Evolutionary conservation across 2,888 invertebrate genomes (phyloP).

Genomic region (Hydroisotoma schaefferi): DNA sequence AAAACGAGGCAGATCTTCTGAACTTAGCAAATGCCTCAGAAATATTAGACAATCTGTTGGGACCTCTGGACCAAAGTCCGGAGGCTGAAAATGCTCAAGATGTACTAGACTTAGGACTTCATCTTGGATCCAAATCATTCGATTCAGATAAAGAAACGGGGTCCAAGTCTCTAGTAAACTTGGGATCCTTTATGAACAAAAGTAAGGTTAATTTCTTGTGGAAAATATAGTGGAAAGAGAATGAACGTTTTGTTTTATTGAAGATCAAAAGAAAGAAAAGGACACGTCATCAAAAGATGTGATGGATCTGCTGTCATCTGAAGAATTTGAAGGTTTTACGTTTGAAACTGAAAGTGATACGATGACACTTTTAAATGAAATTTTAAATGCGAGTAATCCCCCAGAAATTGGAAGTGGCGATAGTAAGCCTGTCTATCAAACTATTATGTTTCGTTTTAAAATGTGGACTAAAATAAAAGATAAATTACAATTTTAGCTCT

Average conservation of each 20-base stretch:
- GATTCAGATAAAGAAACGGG: conserved; percentile 4
- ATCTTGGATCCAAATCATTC: conserved; percentile 18
- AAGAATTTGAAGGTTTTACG: conserved; percentile 41
- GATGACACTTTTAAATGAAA: conserved; percentile 45
- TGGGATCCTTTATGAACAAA: conserved; percentile 36
- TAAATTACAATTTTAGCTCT: too few relatives aligned
- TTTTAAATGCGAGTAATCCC: conserved; percentile 32
- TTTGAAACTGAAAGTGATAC: conserved; percentile 46
- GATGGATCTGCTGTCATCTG: conserved; percentile 42
- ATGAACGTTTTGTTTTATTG: conserved; percentile 3
- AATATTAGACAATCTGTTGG: conserved; percentile 44
- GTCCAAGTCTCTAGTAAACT: conserved; percentile 27
- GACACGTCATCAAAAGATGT: conserved; percentile 36
- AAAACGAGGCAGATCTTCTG: conserved; percentile 17
- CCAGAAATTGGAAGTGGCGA: neutral
- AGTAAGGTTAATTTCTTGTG: conserved; percentile 7
- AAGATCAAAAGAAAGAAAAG: conserved; percentile 29
- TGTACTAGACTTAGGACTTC: conserved; percentile 42
- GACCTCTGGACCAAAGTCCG: conserved; percentile 40
- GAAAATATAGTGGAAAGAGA: neutral
- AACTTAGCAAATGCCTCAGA: conserved; percentile 33
- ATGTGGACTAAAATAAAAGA: too few relatives aligned
- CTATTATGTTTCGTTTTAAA: too few relatives aligned
- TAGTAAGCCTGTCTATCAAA: too few relatives aligned
- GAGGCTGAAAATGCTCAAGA: conserved; percentile 46